Conservation (phyloP, 2,888 invertebrate species). For the Gonocerus acuteangulatus region DNA sequence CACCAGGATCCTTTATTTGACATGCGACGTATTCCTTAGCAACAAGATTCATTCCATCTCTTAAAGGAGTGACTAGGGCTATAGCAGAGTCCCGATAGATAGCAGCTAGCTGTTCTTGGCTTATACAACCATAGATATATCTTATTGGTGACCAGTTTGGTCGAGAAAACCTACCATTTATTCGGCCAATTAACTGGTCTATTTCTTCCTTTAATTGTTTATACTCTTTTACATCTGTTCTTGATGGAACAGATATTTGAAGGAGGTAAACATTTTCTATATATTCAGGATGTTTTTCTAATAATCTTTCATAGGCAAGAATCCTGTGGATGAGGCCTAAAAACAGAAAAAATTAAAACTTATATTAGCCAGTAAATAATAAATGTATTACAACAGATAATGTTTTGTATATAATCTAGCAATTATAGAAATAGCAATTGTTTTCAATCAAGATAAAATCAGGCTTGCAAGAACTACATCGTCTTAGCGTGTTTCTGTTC, state of each 20-base stretch:
- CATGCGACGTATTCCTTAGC: constrained; percentile 47
- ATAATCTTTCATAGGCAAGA: constrained; percentile 43
- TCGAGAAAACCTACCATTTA: constrained; percentile 45
- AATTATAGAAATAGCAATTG: too few species aligned
- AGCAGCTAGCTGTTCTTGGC: constrained; percentile 44
- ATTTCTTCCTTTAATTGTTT: constrained; percentile 45
- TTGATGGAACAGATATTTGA: constrained; percentile 44
- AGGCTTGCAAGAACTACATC: too few species aligned
- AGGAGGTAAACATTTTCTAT: constrained; percentile 43
- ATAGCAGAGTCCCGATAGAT: constrained; percentile 45
- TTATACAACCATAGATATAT: constrained; percentile 45
- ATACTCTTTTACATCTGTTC: constrained; percentile 45
- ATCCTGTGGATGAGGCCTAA: constrained; percentile 43
- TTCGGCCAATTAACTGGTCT: constrained; percentile 44
- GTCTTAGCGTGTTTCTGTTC: too few species aligned
- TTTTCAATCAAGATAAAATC: too few species aligned
- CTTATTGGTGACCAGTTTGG: constrained; percentile 46
- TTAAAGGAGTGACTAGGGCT: constrained; percentile 45
- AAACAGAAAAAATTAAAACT: constrained; percentile 20
- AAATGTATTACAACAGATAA: too few species aligned
- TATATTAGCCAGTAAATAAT: neutral
- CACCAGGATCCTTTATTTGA: constrained; percentile 44
- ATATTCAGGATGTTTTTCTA: constrained; percentile 44
- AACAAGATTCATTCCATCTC: constrained; percentile 47
- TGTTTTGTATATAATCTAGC: too few species aligned